Base-by-base conservation (phyloP, 64 coral and sea anemone species). In the Trachythela sp. region DNA sequence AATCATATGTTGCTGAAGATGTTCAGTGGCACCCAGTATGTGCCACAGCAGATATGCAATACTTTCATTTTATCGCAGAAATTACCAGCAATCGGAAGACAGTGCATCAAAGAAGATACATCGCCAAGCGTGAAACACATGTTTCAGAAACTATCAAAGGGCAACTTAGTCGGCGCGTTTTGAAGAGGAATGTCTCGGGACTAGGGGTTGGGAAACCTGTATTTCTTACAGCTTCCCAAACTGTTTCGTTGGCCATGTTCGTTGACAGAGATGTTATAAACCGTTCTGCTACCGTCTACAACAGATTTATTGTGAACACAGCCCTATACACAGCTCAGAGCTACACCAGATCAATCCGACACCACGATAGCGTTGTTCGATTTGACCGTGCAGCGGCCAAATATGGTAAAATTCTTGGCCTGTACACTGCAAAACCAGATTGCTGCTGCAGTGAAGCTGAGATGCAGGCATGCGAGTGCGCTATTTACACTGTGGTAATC, bases 11-110 rank as follows among this genome's bases (percentile, higher is more conserved):
- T 80, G 20, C 75, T 80, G 8, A 35, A 80, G 31, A 80, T 80
- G 75, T 80, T 80, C 34, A 80, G 9, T 80, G 75, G 75, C 9
- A 80, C 75, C 4, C 75, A 80, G 20, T 80, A 80, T 80, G 75
- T 80, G 9, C 75, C 75, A 4, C 75, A 80, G 34, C 75, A 80
- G 37, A 80, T 80, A 34, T 80, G 75, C 9, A 22, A 80, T 36
- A 39, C 75, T 15, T 80, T 80, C 33, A 80, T 80, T 30, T 18
- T 80, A 18, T 80, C 34, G 13, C 75, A 80, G 37, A 80, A 80
- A 20, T 80, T 80, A 29, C 75, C 75, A 14, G 75, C 31, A 0
- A 80, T 80, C 35, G 75, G 31, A 80, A 35, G 75, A 80, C 27
- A 80, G 37, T 80, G 37, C 35, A 80, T 38, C 75, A 8, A 18